Percentiles rank a stretch among this genome's conserved stretches.
These are phyloP conservation scores for Stictonetta naevosa DNA, from an alignment of 2,113 vertebrate species.

Conservation along the genomic window DNA sequence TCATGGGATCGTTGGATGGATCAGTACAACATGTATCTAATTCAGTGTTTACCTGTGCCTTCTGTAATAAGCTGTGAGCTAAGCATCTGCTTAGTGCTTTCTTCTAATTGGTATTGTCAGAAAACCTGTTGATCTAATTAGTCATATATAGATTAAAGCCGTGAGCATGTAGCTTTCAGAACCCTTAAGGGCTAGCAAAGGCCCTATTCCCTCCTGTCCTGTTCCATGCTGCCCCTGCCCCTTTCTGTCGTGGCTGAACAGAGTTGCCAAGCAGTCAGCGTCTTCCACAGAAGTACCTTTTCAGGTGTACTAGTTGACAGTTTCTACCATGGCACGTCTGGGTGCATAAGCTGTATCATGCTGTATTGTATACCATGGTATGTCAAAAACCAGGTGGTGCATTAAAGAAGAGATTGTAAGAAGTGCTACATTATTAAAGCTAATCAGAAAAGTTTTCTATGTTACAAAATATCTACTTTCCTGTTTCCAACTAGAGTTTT, in stretches of 20 bases:
- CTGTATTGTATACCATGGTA: not conserved
- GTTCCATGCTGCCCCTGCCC: accelerated
- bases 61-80: not conserved
- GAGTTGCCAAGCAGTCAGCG: not conserved
- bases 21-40: not conserved
- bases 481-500: not conserved
- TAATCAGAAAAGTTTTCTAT: not conserved
- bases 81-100: not conserved
- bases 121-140: not conserved
- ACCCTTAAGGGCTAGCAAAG: not conserved
- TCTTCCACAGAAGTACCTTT: not conserved
- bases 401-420: not conserved
- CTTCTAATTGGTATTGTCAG: not conserved
- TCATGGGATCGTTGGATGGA: not conserved
- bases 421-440: not conserved
- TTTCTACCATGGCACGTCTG: not conserved
- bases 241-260: not conserved
- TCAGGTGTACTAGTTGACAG: not conserved
- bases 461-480: not conserved
- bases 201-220: not conserved
- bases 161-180: not conserved
- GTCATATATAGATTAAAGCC: not conserved
- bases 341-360: not conserved
- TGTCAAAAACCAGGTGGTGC: not conserved
- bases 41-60: not conserved